A percentile compares a stretch with the other conserved stretches of the same genome.
These are phyloP conservation scores for Sinocyclocheilus rhinocerous DNA, from an alignment of 2,113 vertebrate genomes.

Conservation along the genomic window DNA sequence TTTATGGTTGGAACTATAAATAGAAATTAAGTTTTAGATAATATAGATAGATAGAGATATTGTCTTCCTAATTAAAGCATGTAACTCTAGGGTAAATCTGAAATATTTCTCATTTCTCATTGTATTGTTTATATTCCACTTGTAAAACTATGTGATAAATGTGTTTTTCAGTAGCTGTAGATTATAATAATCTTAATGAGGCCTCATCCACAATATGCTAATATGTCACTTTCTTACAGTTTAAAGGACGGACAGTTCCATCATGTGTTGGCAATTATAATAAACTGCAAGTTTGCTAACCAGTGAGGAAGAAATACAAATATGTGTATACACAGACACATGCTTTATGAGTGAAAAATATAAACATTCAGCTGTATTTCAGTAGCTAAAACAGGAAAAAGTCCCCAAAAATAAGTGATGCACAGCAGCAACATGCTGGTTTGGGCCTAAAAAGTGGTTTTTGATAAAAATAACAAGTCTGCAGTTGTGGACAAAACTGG, in stretches of 20 bases:
- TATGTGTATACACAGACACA: slow-evolving; percentile 29
- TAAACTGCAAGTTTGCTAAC: slow-evolving; percentile 62
- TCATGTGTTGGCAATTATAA: slow-evolving; percentile 64
- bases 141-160: no score
- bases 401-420: neutral
- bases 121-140: no score
- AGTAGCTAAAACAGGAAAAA: slow-evolving; percentile 60
- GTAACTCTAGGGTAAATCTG: neutral
- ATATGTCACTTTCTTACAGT: neutral
- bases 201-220: neutral
- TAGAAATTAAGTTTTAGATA: neutral
- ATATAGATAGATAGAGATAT: slow-evolving; percentile 52
- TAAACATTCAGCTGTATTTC: slow-evolving; percentile 45
- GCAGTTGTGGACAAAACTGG: slow-evolving; percentile 70
- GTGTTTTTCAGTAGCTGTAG: no score
- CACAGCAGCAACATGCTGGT: slow-evolving; percentile 63
- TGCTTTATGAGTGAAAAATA: slow-evolving; percentile 56
- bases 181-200: neutral
- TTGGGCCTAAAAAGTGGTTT: slow-evolving; percentile 79
- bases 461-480: slow-evolving; percentile 90
- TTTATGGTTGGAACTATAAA: slow-evolving; percentile 30
- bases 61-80: slow-evolving; percentile 60
- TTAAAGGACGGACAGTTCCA: slow-evolving; percentile 51
- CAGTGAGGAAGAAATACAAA: slow-evolving; percentile 35
- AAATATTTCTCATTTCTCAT: no score